Base-by-base conservation (phyloP, 2,888 invertebrate genomes). In the Melitaea athalia region DNA sequence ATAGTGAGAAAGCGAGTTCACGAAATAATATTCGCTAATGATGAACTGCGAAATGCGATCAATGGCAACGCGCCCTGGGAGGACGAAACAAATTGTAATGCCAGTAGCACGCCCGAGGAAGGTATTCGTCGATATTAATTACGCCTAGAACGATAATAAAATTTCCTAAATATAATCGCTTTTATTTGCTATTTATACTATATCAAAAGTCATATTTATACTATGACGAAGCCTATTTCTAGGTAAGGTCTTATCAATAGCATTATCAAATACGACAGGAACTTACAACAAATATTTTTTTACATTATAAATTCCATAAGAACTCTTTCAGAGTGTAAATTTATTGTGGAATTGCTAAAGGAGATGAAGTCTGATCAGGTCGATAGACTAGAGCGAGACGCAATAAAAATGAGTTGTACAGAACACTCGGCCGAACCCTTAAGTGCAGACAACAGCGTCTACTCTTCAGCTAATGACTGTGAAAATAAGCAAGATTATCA, bases 401-500 rank as follows among this genome's bases (percentile, higher is more conserved):
- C 3, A 83, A 80, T 38, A 83, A 82, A 55, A 63, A 72, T 80
- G 75, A 83, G 82, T 3, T 76, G 79, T 67, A 78, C 79, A 11
- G 85, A 86, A 66, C 75, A 66, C 11, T 79, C 74, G 38, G 74
- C 74, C 17, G 84, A 84, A 5, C 68, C 75, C 0, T 72, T 53
- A 38, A 67, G 63, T 57, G 47, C 80, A 0, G 86, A 84, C 24
- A 76, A 80, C 74, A 87, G 84, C 77, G 76, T 85, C 1, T 86
- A 87, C 76, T 85, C 87, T 0, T 82, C 88, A 1, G 69, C 82
- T 5, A 85, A 83, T 74, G 87, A 86, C 53, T 72, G 73, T 14
- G 86, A 86, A 52, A 67, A 78, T 45, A 81, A 84, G 52, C 81
- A 84, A 60, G 87, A 89, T 60, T 89, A 85, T 74, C 84, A 82